Evolutionary conservation across 1,140 invertebrate species (phyloP), one percentile per base, ranked within the genome.

Genomic region (Bradynema listronoti): DNA sequence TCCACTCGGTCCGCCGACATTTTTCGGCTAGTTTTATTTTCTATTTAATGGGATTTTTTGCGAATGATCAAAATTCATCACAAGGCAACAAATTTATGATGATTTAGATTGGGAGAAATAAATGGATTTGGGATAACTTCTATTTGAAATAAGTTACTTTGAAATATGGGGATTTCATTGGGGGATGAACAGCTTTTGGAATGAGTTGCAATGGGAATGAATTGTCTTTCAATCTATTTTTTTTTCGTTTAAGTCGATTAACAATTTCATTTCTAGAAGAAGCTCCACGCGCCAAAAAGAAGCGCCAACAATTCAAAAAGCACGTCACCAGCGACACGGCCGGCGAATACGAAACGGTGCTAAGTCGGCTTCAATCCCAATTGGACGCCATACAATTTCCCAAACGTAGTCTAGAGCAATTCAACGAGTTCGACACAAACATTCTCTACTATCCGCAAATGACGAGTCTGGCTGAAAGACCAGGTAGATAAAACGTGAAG

Each of bases 241-340:
- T n/a, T n/a, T n/a, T n/a, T n/a, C n/a, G n/a, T n/a, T 50, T 24
- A 47, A 19, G 29, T 29, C 4, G 29, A 24, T 24, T 50, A 4
- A 30, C 47, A 47, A 7, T 29, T 47, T 47, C 47, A 50, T 25
- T 47, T 45, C 16, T 49, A 2, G 49, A 39, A n/a, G 67, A 71
- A 7, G 6, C 56, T 6, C 57, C 64, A 33, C 69, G 65, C 30
- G 43, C 59, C 5, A 73, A 76, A 47, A 68, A 73, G 54, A 77
- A 71, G 50, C 24, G 72, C 11, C 73, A 80, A 63, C 69, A 75
- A 50, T 64, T 80, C 24, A 69, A 80, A 46, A 79, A 76, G 27
- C 25, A 25, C 75, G 61, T 41, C 33, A 4, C 56, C 4, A 66
- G 46, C 45, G 34, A 72, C 22, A 52, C 49, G 29, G 43, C 59